These are phyloP conservation scores for Gopherus evgoodei DNA, from an alignment of 2,113 vertebrate genomes.

Conservation along the genomic window DNA sequence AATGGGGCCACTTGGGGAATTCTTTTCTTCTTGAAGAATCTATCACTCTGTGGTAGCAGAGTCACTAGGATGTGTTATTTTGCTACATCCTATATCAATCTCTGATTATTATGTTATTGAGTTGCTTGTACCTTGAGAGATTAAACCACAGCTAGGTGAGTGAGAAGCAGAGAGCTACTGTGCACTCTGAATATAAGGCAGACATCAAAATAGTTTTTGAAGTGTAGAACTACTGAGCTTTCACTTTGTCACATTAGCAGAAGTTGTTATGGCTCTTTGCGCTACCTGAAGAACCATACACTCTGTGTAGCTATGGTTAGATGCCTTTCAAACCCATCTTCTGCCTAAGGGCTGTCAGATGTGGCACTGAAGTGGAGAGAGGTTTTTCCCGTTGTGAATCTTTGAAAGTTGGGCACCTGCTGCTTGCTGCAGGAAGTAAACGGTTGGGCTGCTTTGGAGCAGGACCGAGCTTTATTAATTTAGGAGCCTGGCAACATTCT, in stretches of 20 bases:
- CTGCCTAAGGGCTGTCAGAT: constrained; percentile 43
- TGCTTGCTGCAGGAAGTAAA: not conserved
- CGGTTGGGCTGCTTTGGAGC: not conserved
- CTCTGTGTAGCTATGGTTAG: not conserved
- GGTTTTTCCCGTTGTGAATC: not conserved
- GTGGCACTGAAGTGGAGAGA: not conserved
- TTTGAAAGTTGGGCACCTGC: not conserved
- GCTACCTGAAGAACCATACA: constrained; percentile 31
- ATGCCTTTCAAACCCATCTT: constrained; percentile 16
- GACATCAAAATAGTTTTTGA: constrained; percentile 69
- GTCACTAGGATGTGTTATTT: constrained; percentile 27
- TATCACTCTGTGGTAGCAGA: not conserved
- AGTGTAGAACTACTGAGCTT: constrained; percentile 42
- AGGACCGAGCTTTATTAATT: not conserved
- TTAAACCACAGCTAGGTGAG: constrained; percentile 62
- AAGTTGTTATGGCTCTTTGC: constrained; percentile 4
- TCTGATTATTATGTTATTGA: constrained; percentile 65
- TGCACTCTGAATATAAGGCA: constrained; percentile 41
- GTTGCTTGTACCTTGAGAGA: constrained; percentile 58
- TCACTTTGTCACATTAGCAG: constrained; percentile 53
- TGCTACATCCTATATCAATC: constrained; percentile 49
- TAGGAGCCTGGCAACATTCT: not conserved
- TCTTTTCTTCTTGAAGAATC: constrained; percentile 34
- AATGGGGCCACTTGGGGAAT: not conserved
- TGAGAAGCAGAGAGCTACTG: not conserved